Evolutionary conservation across 2,797 vertebrate species (phyloP).

Genomic region (Alauda arvensis): DNA sequence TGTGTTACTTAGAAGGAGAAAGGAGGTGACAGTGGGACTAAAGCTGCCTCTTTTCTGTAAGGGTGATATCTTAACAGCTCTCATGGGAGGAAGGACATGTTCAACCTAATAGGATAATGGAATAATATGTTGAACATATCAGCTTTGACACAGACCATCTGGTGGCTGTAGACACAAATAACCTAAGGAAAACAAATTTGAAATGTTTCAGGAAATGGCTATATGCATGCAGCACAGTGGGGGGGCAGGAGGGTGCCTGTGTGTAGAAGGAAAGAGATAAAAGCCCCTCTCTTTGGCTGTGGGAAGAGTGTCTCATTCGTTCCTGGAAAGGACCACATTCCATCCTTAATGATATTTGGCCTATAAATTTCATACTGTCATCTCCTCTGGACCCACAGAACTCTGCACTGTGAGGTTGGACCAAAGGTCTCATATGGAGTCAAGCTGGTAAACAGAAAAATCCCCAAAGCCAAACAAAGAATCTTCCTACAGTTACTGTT

Average conservation of each 20-base stretch:
- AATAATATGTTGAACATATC: constrained; percentile 62
- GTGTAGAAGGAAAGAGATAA: constrained; percentile 19
- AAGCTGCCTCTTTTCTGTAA: constrained; percentile 22
- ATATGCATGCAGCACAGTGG: not conserved
- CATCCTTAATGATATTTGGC: not conserved
- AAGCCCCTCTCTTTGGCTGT: not conserved
- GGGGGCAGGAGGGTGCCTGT: not conserved
- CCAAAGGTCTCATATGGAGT: not conserved
- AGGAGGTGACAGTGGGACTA: constrained; percentile 5
- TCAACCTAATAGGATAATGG: constrained; percentile 73
- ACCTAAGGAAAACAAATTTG: constrained; percentile 59
- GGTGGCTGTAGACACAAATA: constrained; percentile 68
- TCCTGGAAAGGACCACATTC: constrained; percentile 42
- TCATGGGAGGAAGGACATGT: constrained; percentile 71
- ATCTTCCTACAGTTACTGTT: not conserved
- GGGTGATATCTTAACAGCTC: constrained; percentile 38
- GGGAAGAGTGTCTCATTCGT: constrained; percentile 1
- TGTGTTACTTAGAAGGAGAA: not conserved
- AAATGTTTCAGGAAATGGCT: constrained; percentile 56
- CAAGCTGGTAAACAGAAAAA: not conserved
- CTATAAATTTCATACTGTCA: not conserved
- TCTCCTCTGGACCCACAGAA: constrained; percentile 4
- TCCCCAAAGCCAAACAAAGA: not conserved
- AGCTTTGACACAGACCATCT: constrained; percentile 64
- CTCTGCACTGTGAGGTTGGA: not conserved